These are phyloP conservation scores for Micronycteris hirsuta DNA, from an alignment of 2,113 vertebrate species.

Conservation along the genomic window DNA sequence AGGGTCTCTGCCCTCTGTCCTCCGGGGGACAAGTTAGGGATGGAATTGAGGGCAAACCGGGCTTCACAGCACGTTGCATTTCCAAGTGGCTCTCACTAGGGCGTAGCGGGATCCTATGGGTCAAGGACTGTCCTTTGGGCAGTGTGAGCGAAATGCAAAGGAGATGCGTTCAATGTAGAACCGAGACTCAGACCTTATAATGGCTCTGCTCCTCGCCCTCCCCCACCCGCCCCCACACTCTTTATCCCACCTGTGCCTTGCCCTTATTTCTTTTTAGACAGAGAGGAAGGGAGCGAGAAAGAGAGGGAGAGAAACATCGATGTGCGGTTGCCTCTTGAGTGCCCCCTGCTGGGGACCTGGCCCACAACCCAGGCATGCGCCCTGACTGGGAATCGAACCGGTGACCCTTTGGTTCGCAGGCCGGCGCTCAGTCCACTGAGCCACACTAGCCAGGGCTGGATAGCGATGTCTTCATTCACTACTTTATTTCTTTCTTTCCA, in stretches of 20 bases:
- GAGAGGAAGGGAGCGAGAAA: too few species aligned
- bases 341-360: too few species aligned
- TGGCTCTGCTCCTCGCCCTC: background rate
- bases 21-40: background rate
- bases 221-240: background rate
- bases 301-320: too few species aligned
- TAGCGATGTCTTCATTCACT: background rate
- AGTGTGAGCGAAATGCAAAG: background rate
- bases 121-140: background rate
- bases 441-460: background rate
- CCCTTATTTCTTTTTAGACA: too few species aligned
- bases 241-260: background rate
- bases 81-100: background rate
- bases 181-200: background rate
- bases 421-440: too few species aligned
- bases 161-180: background rate
- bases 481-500: conserved; percentile 18
- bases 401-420: too few species aligned
- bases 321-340: too few species aligned
- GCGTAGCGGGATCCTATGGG: background rate
- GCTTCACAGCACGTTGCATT: accelerated
- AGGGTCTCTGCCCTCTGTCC: background rate
- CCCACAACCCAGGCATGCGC: too few species aligned
- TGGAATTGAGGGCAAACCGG: background rate
- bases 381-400: too few species aligned